Conservation (phyloP, 2,113 vertebrate species). For the Trachemys scripta region DNA sequence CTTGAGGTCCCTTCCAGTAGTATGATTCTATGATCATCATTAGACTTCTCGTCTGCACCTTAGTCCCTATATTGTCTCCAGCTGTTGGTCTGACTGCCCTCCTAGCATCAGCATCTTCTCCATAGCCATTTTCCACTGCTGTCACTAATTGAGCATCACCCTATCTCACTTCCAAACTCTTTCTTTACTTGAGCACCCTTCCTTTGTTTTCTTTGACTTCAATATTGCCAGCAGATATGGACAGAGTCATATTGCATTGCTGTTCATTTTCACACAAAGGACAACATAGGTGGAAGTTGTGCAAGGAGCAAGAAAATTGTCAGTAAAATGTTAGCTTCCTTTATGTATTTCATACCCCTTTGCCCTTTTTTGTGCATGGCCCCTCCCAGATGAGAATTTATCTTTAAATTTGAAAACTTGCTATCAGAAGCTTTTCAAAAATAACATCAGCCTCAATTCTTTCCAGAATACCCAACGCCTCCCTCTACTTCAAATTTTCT, state of each 20-base stretch:
- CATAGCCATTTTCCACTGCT: accelerated
- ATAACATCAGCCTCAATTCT: not conserved
- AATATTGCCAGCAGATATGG: not conserved
- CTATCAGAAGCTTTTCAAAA: not conserved
- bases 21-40: not conserved
- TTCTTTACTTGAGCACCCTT: not conserved
- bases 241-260: conserved; percentile 2
- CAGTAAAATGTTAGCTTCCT: not conserved
- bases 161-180: no score
- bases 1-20: no score
- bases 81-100: not conserved
- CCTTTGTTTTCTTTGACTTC: not conserved
- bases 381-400: not conserved
- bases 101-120: not conserved
- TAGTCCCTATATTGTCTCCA: not conserved
- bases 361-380: not conserved
- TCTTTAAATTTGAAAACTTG: not conserved
- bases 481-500: not conserved
- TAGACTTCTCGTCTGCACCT: not conserved
- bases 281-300: conserved; percentile 2
- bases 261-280: conserved; percentile 20
- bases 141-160: not conserved
- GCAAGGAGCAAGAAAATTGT: not conserved
- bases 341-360: not conserved
- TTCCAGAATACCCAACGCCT: not conserved